Conservation (phyloP, 1,140 invertebrate genomes). For the Zaprionus gabonicus region DNA sequence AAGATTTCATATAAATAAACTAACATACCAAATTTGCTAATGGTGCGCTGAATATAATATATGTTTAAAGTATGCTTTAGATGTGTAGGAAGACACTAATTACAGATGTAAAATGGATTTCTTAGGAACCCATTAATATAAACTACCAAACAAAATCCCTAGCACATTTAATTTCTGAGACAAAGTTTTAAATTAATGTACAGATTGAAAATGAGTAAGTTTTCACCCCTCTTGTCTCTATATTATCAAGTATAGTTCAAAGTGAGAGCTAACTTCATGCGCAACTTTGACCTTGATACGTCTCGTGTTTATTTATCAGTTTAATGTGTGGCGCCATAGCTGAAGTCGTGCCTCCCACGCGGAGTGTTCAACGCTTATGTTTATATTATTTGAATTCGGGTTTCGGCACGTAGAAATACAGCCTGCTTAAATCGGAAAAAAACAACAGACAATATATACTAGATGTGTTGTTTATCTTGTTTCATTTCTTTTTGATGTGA, state of each 20-base stretch:
- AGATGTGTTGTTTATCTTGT: conserved; percentile 24
- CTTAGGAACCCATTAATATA: neutral
- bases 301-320: conserved; percentile 49
- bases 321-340: conserved; percentile 29
- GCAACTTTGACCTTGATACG: conserved; percentile 63
- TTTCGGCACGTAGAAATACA: conserved; percentile 38
- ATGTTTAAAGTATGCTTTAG: too few relatives aligned
- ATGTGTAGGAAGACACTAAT: too few relatives aligned
- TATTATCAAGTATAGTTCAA: neutral
- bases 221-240: neutral
- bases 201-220: neutral
- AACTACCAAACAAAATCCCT: neutral
- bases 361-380: conserved; percentile 49
- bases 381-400: conserved; percentile 62
- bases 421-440: conserved; percentile 35
- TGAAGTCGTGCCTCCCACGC: conserved; percentile 17
- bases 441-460: conserved; percentile 17
- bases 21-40: too few relatives aligned
- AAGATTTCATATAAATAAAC: too few relatives aligned
- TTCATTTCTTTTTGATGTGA: conserved; percentile 23
- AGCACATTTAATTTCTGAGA: neutral
- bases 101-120: too few relatives aligned
- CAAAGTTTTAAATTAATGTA: neutral
- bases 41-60: too few relatives aligned
- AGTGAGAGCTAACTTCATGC: neutral